phyloP scores from a whole-genome alignment of 2,113 vertebrate genomes.

The Myiagra hebetior region DNA sequence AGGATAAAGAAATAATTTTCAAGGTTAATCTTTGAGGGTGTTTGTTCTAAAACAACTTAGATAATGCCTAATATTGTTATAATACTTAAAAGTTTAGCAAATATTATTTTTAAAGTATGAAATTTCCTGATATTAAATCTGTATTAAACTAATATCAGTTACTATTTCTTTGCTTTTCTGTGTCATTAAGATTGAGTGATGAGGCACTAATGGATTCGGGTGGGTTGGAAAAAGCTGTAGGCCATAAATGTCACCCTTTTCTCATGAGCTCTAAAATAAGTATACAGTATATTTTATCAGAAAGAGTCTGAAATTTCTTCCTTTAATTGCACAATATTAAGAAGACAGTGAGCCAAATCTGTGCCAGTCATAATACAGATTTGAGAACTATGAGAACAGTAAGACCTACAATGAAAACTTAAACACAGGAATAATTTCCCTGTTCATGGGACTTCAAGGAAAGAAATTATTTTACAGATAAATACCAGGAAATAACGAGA shows the following conservation, averaged over 20 bases:
- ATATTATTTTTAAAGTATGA: background rate
- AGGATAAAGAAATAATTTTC: background rate
- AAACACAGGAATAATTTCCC: background rate
- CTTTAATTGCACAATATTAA: background rate
- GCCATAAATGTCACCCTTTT: background rate
- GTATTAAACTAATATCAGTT: background rate
- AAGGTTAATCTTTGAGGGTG: background rate
- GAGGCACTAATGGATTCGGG: background rate
- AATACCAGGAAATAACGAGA: background rate
- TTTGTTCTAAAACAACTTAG: background rate
- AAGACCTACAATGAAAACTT: background rate
- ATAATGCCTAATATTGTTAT: background rate
- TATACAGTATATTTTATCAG: background rate
- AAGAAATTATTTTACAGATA: background rate
- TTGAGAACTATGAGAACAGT: background rate
- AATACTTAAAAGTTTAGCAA: background rate
- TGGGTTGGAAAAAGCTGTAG: background rate
- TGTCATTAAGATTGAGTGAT: background rate
- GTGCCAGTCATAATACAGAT: background rate
- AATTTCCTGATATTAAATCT: background rate
- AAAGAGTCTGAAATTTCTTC: background rate
- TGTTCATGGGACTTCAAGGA: background rate
- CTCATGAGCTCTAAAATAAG: background rate
- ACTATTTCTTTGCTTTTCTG: background rate
- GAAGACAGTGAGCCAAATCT: background rate